Conservation (phyloP, 2,113 vertebrate species). For the Nematolebias whitei region DNA sequence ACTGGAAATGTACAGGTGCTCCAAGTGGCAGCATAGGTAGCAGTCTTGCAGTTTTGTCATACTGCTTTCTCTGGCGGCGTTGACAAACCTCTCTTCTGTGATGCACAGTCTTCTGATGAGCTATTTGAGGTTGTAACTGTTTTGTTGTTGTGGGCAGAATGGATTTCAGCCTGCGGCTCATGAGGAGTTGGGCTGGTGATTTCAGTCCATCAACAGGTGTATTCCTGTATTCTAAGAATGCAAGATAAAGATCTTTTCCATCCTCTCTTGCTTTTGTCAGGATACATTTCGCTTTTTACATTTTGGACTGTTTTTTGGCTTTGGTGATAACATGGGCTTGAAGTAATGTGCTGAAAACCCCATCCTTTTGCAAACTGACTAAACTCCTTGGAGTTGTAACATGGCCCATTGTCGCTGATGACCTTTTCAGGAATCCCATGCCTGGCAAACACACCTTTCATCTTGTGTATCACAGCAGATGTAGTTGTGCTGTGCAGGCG, state of each 20-base stretch:
- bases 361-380: not conserved
- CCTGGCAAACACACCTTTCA: not conserved
- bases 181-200: too few species aligned
- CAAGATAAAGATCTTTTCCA: not conserved
- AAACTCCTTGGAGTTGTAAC: slow-evolving; percentile 1
- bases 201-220: not conserved
- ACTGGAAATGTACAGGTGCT: too few species aligned
- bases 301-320: not conserved
- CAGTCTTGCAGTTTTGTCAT: too few species aligned
- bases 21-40: too few species aligned
- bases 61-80: too few species aligned
- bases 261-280: not conserved
- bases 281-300: not conserved
- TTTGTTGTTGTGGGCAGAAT: too few species aligned
- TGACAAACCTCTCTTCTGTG: too few species aligned
- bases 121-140: too few species aligned
- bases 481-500: not conserved
- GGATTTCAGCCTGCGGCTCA: too few species aligned
- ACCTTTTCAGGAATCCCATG: not conserved
- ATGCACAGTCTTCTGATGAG: too few species aligned
- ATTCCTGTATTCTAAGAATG: not conserved
- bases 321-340: not conserved
- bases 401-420: not conserved
- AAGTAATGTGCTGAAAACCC: not conserved
- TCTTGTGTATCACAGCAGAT: not conserved